phyloP scores from a whole-genome alignment of 2,797 vertebrate species.

The Cirrhinus mrigala region DNA sequence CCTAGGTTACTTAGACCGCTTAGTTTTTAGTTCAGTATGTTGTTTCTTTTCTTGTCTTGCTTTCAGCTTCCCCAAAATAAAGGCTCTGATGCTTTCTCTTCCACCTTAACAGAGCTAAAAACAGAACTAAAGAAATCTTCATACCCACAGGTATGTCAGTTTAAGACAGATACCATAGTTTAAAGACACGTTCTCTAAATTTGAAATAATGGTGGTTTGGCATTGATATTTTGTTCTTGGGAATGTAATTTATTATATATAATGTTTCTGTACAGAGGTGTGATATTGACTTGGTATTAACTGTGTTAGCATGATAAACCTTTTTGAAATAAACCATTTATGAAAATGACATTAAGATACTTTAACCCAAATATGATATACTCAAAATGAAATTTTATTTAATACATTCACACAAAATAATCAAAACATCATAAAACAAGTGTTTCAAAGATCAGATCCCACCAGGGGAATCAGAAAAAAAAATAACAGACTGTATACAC shows the following conservation, averaged over 20 bases:
- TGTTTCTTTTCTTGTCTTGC: background rate
- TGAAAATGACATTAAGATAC: background rate
- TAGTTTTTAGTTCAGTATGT: background rate
- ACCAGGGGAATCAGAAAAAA: slow-evolving; percentile 35
- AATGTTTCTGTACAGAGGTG: slow-evolving; percentile 26
- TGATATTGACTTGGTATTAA: background rate
- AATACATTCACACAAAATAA: slow-evolving; percentile 13
- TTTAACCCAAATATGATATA: background rate
- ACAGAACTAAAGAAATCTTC: background rate
- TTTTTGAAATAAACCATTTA: background rate
- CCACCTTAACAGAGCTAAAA: background rate
- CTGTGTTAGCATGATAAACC: background rate
- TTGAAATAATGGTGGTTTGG: background rate
- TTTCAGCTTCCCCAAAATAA: background rate
- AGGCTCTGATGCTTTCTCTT: background rate
- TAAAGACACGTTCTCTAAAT: background rate
- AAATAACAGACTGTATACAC: slow-evolving; percentile 14
- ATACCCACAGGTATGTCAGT: background rate
- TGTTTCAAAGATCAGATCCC: slow-evolving; percentile 26
- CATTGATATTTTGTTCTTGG: background rate
- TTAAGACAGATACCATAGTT: background rate
- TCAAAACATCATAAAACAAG: slow-evolving; percentile 25
- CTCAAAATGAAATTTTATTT: background rate
- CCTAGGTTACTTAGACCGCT: background rate
- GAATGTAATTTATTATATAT: background rate